Base-by-base conservation (phyloP, 1,140 invertebrate species). In the Eumaeus atala region DNA sequence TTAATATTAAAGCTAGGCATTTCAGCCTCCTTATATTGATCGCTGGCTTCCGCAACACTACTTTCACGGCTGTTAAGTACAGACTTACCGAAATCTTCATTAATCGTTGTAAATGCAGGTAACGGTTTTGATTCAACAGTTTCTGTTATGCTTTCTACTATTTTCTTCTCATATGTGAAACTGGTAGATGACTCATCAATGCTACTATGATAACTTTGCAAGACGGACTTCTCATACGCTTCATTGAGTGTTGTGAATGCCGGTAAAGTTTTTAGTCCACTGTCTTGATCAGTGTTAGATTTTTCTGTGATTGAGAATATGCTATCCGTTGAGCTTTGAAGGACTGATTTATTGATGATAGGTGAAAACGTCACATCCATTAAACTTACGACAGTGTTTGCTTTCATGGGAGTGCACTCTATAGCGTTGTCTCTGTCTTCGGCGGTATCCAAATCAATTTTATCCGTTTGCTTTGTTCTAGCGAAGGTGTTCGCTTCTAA, bases 401-500 rank as follows among this genome's bases (percentile, higher is more conserved):
- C 12, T 44, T 86, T 86, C 66, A 79, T 66, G n/a, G 83, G 83
- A 9, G 83, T 86, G 52, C 79, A 78, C 67, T 86, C 73, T 14
- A 84, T 73, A 10, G 40, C 55, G 14, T 18, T 61, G 17, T 72
- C 68, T 52, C 54, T 61, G 52, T 72, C 66, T 48, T 65, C 66
- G 10, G 36, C 16, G 5, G 33, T 28, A 38, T 77, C 70, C 0
- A 47, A 48, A 9, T 74, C 73, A 34, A 63, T 55, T 58, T 64
- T 66, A 16, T 74, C 70, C 3, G 36, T 17, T 59, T 60, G 52
- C 57, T 77, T 84, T 0, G 74, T 66, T 75, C 80, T 85, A 8
- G 80, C 69, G 38, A 84, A 81, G 0, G 77, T 58, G 53, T 84
- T 88, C 7, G 77, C 70, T 74, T 88, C 86, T 28, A 88, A 51